Evolutionary conservation across 2,113 vertebrate species (phyloP), one percentile per base, ranked within the genome.

Genomic region (Prochilodus magdalenae): DNA sequence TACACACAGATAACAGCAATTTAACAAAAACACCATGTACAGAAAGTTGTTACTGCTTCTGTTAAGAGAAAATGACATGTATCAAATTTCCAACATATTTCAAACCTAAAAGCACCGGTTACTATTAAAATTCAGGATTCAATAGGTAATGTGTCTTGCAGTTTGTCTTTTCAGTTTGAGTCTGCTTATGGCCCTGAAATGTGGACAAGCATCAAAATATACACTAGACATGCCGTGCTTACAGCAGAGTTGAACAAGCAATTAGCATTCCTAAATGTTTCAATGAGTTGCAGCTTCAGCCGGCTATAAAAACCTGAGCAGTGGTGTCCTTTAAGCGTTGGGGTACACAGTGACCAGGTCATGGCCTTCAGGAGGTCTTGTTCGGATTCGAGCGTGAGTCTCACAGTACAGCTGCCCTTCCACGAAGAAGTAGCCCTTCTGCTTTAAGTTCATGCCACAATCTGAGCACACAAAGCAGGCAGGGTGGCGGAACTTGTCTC

Each of bases 391-490:
- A 0, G 96, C 96, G 0, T 97, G 96, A 14, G 85, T 88, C 86
- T 97, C 96, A 24, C 96, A 97, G 91, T 96, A 97, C 15, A 96
- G 87, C 12, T 96, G 95, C 3, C 95, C 96, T 79, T 96, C 96
- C 90, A 96, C 94, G 30, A 96, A 96, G 92, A 96, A 97, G 88
- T 96, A 97, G 55, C 96, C 96, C 84, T 95, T 96, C 75, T 96
- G 96, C 84, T 97, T 97, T 86, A 97, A 91, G 93, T 95, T 96
- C 79, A 95, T 85, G n/a, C 89, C 88, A 24, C 96, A 97, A 91
- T 97, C 96, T 0, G 94, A 92, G n/a, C 96, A 97, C 83, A 96
- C 94, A 3, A 97, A 96, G 81, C 96, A 97, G 73, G 95, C 95
- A 0, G 96, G 96, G 27, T 97, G 96, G 75, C 95, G 91, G 86